Base-by-base conservation (phyloP, 2,888 invertebrate species). In the Alentia gelatinosa region DNA sequence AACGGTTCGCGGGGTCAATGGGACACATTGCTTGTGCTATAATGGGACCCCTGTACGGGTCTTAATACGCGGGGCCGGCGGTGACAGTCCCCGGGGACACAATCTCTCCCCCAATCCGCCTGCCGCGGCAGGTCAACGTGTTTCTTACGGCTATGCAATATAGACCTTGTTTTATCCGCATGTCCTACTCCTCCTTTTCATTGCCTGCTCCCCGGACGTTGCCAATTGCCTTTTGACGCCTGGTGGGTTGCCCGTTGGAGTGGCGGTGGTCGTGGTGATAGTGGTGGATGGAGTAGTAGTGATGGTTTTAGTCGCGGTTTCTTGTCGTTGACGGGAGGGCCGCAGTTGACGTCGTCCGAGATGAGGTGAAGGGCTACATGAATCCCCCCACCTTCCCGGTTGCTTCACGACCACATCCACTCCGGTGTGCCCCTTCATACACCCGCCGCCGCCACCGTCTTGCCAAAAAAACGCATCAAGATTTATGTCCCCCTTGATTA, bases 401-500 rank as follows among this genome's bases (percentile, higher is more conserved):
- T 23, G 9, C 37, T 39, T 35, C 26, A 19, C n/a, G 23, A 26
- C 15, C 79, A 79, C 37, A 23, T 33, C 74, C 74, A 5, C 26
- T 19, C 47, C 9, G 19, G 47, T 19, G 9, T 47, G 9, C 74
- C 30, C 30, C 26, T 33, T 74, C 33, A 15, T 74, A 3, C 74
- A 74, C 33, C 33, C 26, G 74, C 74, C 74, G 74, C 74, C 74
- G 74, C 12, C 74, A 15, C 35, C 23, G 37, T 39, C 37, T 79
- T 4, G 79, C 79, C 79, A 35, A 79, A 79, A 79, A 37, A 39
- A 79, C 35, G 35, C 79, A 79, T 35, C 37, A 79, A 79, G 79
- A 79, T 39, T 79, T 35, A 15, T 79, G 35, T 86, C 26, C 86
- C 50, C 47, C 42, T 42, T 86, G 86, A 23, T 50, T 35, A 84